Conservation (phyloP, 2,888 invertebrate genomes). For the Idaea straminata region DNA sequence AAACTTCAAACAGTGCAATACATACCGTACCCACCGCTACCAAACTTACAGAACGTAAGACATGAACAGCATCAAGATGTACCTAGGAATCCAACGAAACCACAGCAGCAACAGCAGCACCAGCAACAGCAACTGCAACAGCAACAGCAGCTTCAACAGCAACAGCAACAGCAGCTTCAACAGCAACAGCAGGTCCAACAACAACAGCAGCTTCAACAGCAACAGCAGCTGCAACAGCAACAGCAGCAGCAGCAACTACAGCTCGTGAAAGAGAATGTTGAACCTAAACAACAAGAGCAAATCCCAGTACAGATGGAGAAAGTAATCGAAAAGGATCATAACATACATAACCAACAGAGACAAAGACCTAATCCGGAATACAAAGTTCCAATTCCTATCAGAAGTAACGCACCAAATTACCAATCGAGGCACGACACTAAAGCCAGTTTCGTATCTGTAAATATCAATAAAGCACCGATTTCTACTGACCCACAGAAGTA, state of each 20-base stretch:
- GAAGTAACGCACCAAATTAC: constrained; percentile 2
- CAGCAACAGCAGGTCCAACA: background rate
- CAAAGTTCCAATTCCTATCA: background rate
- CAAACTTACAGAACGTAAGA: constrained; percentile 9
- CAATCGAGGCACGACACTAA: constrained; percentile 26
- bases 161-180: background rate
- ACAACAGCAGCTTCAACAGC: background rate
- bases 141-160: constrained; percentile 7
- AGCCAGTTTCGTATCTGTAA: constrained; percentile 35
- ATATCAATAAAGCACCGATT: constrained; percentile 38
- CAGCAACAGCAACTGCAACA: background rate
- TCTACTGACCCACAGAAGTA: constrained; percentile 36
- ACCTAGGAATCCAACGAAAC: background rate
- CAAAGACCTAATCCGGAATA: background rate
- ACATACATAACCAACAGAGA: constrained; percentile 2
- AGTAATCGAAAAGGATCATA: constrained; percentile 18
- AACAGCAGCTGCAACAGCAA: background rate
- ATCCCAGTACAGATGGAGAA: constrained; percentile 18
- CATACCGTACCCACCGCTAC: constrained; percentile 7
- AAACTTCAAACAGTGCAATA: constrained; percentile 33
- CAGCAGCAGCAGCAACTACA: background rate
- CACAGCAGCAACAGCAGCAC: background rate
- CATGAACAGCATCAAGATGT: constrained; percentile 9
- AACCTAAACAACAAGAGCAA: background rate
- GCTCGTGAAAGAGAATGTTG: background rate